These are phyloP conservation scores for Agriotes lineatus DNA, from an alignment of 2,888 invertebrate species.

Conservation along the genomic window DNA sequence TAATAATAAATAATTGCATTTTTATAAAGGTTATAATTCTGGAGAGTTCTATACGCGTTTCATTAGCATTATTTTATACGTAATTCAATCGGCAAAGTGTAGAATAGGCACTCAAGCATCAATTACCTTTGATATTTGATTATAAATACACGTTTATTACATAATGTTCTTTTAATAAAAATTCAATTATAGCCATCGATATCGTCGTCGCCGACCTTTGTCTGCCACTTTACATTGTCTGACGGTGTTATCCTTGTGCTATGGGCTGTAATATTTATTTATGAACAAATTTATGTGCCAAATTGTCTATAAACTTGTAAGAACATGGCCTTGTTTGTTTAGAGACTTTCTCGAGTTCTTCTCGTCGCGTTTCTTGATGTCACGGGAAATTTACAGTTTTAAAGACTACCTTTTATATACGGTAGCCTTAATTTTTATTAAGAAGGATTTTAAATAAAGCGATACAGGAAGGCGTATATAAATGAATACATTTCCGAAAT, in stretches of 20 bases:
- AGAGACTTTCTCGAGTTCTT: no score
- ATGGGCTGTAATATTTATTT: neutral
- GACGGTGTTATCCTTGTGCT: neutral
- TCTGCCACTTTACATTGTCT: neutral
- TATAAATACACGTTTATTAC: neutral
- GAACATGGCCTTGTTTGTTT: no score
- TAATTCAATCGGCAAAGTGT: constrained; percentile 4
- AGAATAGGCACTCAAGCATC: constrained; percentile 9
- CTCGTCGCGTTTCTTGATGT: no score
- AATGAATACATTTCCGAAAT: no score
- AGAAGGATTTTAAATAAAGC: no score
- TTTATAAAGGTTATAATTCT: constrained; percentile 7
- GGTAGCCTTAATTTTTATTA: no score
- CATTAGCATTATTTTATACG: constrained; percentile 8
- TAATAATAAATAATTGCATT: constrained; percentile 11
- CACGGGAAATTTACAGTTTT: no score
- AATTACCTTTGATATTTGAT: constrained; percentile 16
- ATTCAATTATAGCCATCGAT: constrained; percentile 5
- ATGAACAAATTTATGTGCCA: constrained; percentile 2
- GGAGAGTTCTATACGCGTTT: no score
- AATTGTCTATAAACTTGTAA: no score
- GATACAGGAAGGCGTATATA: no score
- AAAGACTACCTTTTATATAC: no score
- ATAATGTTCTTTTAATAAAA: constrained; percentile 7
- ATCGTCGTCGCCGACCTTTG: constrained; percentile 10